Conservation (phyloP, 2,113 vertebrate genomes). For the Hystrix brachyura region DNA sequence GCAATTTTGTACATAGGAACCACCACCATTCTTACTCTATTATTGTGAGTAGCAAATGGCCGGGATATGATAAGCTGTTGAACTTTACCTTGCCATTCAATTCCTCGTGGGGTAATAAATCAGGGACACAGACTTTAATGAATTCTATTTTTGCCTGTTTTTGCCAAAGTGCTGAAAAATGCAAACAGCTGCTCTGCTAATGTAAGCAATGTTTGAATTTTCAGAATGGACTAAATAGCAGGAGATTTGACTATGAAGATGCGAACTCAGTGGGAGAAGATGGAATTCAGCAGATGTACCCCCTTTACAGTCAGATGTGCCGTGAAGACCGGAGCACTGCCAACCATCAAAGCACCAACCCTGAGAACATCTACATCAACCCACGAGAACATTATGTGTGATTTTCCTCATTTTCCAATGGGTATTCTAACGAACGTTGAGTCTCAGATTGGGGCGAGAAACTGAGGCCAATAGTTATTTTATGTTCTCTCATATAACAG, state of each 20-base stretch:
- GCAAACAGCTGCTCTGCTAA: slow-evolving; percentile 68
- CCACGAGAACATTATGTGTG: slow-evolving; percentile 89
- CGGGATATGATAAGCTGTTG: not conserved
- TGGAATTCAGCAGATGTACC: slow-evolving; percentile 80
- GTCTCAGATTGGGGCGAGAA: slow-evolving; percentile 56
- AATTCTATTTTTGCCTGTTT: slow-evolving; percentile 35
- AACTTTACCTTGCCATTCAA: not conserved
- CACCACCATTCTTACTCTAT: not conserved
- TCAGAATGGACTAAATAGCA: slow-evolving; percentile 86
- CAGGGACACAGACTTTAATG: not conserved
- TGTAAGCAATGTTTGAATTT: slow-evolving; percentile 78
- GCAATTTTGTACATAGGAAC: not conserved
- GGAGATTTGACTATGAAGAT: slow-evolving; percentile 79
- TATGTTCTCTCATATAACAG: slow-evolving; percentile 44
- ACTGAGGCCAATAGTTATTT: slow-evolving; percentile 60
- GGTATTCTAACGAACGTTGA: slow-evolving; percentile 39
- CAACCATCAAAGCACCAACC: slow-evolving; percentile 59
- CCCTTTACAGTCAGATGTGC: slow-evolving; percentile 83
- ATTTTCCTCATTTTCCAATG: slow-evolving; percentile 62
- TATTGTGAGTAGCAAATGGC: not conserved
- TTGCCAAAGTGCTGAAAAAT: slow-evolving; percentile 21
- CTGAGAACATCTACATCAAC: slow-evolving; percentile 85
- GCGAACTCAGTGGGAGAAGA: slow-evolving; percentile 82
- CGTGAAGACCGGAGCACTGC: slow-evolving; percentile 83
- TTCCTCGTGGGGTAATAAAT: not conserved